phyloP scores from a whole-genome alignment of 2,797 vertebrate species.

The Eleutherodactylus coqui region DNA sequence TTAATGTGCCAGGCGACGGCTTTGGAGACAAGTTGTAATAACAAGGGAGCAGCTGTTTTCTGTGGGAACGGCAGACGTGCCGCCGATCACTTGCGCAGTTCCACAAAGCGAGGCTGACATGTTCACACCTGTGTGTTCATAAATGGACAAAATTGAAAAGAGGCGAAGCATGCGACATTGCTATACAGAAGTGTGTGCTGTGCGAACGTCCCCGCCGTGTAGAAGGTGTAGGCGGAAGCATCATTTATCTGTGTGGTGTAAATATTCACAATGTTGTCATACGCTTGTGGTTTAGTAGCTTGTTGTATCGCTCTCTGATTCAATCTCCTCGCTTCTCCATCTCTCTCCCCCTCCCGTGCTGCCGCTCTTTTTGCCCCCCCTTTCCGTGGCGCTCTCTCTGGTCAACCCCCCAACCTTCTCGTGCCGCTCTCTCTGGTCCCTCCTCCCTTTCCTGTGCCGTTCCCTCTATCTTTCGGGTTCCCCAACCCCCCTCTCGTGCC shows the following conservation, averaged over 20 bases:
- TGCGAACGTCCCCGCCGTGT: background rate
- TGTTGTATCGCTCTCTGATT: too few species aligned
- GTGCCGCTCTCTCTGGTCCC: too few species aligned
- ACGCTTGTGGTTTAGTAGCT: too few species aligned
- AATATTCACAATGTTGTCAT: too few species aligned
- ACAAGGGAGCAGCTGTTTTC: constrained; percentile 54
- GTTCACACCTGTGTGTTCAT: constrained; percentile 49
- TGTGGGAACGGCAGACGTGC: background rate
- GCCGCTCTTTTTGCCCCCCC: too few species aligned
- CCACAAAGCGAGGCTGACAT: constrained; percentile 44
- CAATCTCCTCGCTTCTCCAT: too few species aligned
- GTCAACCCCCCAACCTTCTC: too few species aligned
- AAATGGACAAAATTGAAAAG: constrained; percentile 28
- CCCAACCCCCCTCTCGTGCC: too few species aligned
- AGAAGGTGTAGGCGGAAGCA: background rate
- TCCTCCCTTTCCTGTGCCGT: too few species aligned
- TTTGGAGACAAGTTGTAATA: constrained; percentile 39
- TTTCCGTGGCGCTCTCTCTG: too few species aligned
- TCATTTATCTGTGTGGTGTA: background rate
- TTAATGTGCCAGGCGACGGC: constrained; percentile 50
- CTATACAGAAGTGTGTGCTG: background rate
- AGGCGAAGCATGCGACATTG: constrained; percentile 19
- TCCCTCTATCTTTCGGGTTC: too few species aligned
- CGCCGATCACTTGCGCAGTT: constrained; percentile 25
- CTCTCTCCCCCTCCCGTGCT: background rate